Percentiles rank a stretch among this genome's conserved stretches.
Conservation (phyloP, 37 sponge, comb jelly and placozoan species). For the Theonella swinhoei region DNA sequence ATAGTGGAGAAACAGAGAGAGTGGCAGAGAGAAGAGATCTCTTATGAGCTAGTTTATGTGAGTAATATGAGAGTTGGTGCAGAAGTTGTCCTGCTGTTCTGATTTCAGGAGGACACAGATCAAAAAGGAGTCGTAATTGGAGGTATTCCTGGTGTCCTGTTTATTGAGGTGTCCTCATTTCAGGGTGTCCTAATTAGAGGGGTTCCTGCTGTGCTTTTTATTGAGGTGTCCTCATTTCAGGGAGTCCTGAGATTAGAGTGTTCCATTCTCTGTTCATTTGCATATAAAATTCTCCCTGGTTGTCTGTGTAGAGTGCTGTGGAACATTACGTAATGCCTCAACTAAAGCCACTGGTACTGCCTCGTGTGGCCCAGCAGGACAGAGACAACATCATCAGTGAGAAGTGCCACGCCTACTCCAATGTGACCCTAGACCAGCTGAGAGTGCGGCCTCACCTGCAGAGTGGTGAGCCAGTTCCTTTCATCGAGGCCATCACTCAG, state of each 20-base stretch:
- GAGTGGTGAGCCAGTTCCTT: constrained; percentile 46
- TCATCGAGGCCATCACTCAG: constrained; percentile 55
- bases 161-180: too few species aligned
- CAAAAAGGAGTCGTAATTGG: too few species aligned
- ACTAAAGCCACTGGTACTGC: constrained; percentile 17
- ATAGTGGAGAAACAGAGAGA: constrained; percentile 48
- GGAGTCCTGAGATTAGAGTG: too few species aligned
- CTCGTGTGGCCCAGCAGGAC: constrained; percentile 16
- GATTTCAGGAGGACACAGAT: too few species aligned
- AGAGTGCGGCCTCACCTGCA: constrained; percentile 5
- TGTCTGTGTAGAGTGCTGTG: constrained; percentile 52
- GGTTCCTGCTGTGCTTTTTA: too few species aligned
- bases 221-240: too few species aligned
- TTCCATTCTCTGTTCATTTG: too few species aligned
- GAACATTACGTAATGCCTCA: constrained; percentile 47
- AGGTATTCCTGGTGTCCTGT: background rate
- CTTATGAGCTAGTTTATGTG: constrained; percentile 41
- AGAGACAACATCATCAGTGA: constrained; percentile 18
- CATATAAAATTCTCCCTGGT: too few species aligned
- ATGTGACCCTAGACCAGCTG: constrained; percentile 46
- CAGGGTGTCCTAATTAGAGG: too few species aligned
- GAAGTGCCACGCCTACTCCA: constrained; percentile 26
- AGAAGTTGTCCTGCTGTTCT: too few species aligned
- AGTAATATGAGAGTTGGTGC: too few species aligned
- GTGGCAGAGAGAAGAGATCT: constrained; percentile 44